phyloP scores from a whole-genome alignment of 23 tunicate genomes.

The Clavelina lepadiformis region DNA sequence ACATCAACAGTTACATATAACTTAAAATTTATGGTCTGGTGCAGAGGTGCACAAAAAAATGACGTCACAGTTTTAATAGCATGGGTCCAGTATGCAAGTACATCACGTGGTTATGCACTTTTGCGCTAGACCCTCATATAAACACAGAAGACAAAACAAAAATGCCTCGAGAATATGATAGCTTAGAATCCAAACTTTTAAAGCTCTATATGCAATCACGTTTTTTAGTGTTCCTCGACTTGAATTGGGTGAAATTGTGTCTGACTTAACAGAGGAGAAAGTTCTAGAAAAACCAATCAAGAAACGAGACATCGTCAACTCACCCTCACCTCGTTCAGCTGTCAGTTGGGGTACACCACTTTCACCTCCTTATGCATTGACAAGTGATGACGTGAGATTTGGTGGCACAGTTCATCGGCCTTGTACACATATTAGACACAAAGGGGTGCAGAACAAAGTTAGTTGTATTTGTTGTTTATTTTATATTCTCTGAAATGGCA shows the following conservation, averaged over 20 bases:
- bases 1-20: no score
- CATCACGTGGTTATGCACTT: neutral
- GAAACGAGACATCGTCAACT: conserved; percentile 5
- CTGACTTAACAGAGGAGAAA: conserved; percentile 24
- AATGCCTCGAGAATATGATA: no score
- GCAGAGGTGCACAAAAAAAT: no score
- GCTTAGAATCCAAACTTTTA: no score
- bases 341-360: conserved; percentile 86
- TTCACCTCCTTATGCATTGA: conserved; percentile 54
- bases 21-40: no score
- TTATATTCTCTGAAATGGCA: no score
- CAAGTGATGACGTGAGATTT: conserved; percentile 35
- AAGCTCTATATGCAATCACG: no score
- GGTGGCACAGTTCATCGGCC: conserved; percentile 80
- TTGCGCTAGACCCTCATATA: neutral
- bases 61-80: no score
- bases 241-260: conserved; percentile 11
- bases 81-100: no score
- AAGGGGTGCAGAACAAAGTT: no score
- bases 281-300: conserved; percentile 23
- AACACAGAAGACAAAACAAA: neutral
- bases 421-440: conserved; percentile 64
- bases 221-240: conserved; percentile 48
- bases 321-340: conserved; percentile 56
- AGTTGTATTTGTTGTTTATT: no score